A percentile compares a stretch with the other conserved stretches of the same genome.
These are phyloP conservation scores for Pecten maximus DNA, from an alignment of 2,888 invertebrate species.

Conservation along the genomic window DNA sequence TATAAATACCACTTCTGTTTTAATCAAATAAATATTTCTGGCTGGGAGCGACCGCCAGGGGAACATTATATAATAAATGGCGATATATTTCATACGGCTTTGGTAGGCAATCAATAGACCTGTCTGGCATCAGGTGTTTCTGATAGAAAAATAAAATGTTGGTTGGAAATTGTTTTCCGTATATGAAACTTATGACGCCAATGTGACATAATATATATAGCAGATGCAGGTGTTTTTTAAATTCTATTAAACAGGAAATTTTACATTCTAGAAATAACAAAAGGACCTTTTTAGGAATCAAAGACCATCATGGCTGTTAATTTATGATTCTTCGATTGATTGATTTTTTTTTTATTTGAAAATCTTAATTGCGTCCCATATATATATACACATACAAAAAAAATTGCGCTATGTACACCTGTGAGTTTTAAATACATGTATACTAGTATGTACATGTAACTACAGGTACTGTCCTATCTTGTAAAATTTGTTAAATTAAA, in stretches of 20 bases:
- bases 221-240: not conserved
- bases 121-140: not conserved
- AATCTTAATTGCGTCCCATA: too few relatives aligned
- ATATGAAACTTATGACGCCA: not conserved
- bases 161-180: constrained; percentile 1
- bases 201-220: not conserved
- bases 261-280: not conserved
- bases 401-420: too few relatives aligned
- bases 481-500: too few relatives aligned
- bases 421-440: too few relatives aligned
- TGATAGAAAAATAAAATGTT: not conserved
- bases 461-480: too few relatives aligned
- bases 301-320: too few relatives aligned
- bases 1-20: not conserved
- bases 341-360: too few relatives aligned
- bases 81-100: not conserved
- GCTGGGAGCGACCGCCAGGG: not conserved
- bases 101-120: not conserved
- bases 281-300: too few relatives aligned
- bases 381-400: too few relatives aligned
- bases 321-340: too few relatives aligned
- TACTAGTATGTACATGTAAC: too few relatives aligned
- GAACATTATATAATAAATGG: not conserved
- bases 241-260: constrained; percentile 7
- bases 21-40: not conserved